These are phyloP conservation scores for Nomada lathburiana DNA, from an alignment of 2,888 invertebrate genomes.

Conservation along the genomic window DNA sequence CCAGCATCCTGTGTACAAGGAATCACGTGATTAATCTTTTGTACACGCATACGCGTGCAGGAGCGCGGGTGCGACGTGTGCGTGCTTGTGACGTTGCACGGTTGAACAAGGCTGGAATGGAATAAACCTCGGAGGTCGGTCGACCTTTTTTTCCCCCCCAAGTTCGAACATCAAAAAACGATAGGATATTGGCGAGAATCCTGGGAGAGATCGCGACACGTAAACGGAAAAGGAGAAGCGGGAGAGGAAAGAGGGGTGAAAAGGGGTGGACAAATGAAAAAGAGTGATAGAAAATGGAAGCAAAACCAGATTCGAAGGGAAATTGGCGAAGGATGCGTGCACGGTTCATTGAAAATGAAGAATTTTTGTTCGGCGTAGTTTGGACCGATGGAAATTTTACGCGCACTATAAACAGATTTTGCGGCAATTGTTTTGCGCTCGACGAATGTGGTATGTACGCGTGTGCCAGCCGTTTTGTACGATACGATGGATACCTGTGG, in stretches of 20 bases:
- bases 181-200: conserved; percentile 8
- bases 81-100: neutral
- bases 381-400: neutral
- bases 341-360: neutral
- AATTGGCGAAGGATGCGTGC: neutral
- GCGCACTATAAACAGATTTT: no score
- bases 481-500: no score
- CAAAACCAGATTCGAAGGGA: conserved; percentile 21
- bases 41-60: neutral
- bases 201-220: conserved; percentile 8
- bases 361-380: no score
- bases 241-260: neutral
- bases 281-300: conserved; percentile 19
- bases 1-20: conserved; percentile 55
- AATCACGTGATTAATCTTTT: conserved; percentile 61
- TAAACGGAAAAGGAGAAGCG: neutral
- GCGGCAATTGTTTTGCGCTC: no score
- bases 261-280: neutral
- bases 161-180: conserved; percentile 23
- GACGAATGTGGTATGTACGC: no score
- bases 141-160: conserved; percentile 17
- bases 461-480: no score
- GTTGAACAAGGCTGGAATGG: conserved; percentile 22
- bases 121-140: conserved; percentile 40
- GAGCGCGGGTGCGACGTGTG: neutral